Evolutionary conservation across 2,888 invertebrate species (phyloP), one percentile per base, ranked within the genome.

Genomic region (Bruchidius siliquastri): DNA sequence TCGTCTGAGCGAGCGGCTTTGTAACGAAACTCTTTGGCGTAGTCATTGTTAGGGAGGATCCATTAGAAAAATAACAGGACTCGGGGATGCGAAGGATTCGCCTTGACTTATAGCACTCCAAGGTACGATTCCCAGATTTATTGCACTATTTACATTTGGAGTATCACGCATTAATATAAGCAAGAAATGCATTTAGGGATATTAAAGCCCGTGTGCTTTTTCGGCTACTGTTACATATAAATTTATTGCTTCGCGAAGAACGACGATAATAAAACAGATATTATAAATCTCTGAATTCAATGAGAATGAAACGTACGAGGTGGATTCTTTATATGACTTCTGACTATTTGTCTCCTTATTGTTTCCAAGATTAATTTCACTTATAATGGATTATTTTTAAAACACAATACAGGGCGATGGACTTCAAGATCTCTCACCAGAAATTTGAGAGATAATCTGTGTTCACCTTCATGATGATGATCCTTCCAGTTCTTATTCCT

Each of bases 91-190:
- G 76, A 76, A 79, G 18, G 49, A 49, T 13, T 49, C 49, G 10
- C 49, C 73, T 77, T 78, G 76, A 79, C 72, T 79, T 79, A 79
- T 79, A 75, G 77, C 77, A 75, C 79, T 78, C 79, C 22, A 75
- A 79, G 79, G 79, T 78, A 78, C 79, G 78, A 79, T 79, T 79
- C 77, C 74, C 75, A 73, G 78, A 79, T 79, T 79, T 78, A 79
- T 78, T 75, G 73, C 77, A 75, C 77, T 77, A 79, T 78, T 79
- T 79, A 78, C 79, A 79, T 79, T 75, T 79, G 74, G 77, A 78
- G 78, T 74, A 74, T 71, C 76, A 73, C 72, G 70, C 71, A 71
- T 70, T 71, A 68, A 70, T 67, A 73, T 73, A 69, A 71, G 72
- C 73, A 73, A 74, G 72, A 76, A 74, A 76, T 69, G 73, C 74